These are phyloP conservation scores for Drosophila antonietae DNA, from an alignment of 2,888 invertebrate species.

Conservation along the genomic window DNA sequence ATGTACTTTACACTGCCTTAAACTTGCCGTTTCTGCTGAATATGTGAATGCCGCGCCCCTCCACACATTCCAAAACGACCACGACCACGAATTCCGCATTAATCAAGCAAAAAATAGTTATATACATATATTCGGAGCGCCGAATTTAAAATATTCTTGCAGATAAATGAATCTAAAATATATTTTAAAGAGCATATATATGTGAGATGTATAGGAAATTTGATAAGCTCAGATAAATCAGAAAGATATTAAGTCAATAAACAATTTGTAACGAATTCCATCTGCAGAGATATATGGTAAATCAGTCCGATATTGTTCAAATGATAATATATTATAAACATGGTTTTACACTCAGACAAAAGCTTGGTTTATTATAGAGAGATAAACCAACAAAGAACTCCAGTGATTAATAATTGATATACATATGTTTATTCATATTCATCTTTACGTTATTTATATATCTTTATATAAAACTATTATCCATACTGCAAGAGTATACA, in stretches of 20 bases:
- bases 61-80: constrained; percentile 21
- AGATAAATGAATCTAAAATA: neutral
- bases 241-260: neutral
- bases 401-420: neutral
- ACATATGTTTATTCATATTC: neutral
- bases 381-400: neutral
- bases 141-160: constrained; percentile 5
- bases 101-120: neutral
- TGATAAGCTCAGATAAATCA: neutral
- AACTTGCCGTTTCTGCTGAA: constrained; percentile 81
- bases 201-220: neutral
- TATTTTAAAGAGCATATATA: neutral
- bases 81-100: constrained; percentile 15
- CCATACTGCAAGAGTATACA: constrained; percentile 10
- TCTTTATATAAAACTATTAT: neutral
- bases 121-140: neutral
- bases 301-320: neutral
- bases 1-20: constrained; percentile 78
- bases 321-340: too few relatives aligned
- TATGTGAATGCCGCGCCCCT: constrained; percentile 76
- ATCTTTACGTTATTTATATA: neutral
- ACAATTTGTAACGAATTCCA: neutral
- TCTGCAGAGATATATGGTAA: neutral
- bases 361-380: neutral
- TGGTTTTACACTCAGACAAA: too few relatives aligned